Evolutionary conservation across 2,113 vertebrate species (phyloP).

Genomic region (Enhydra lutris): DNA sequence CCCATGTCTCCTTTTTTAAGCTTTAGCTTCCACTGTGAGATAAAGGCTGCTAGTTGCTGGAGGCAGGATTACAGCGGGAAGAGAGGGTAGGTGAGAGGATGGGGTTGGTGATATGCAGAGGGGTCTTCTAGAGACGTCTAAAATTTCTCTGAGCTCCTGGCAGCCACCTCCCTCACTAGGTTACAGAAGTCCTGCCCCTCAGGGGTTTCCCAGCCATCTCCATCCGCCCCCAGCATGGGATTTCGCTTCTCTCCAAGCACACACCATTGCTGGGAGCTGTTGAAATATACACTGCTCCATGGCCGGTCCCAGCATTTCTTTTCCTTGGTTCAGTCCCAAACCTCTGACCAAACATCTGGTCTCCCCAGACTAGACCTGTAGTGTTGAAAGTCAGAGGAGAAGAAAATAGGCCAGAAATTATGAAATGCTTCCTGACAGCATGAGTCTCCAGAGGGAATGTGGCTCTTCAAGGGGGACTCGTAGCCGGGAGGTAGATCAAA

Average conservation of each 20-base stretch:
- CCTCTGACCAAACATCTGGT: constrained; percentile 28
- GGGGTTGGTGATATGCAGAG: not conserved
- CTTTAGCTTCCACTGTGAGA: not conserved
- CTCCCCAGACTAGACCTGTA: not conserved
- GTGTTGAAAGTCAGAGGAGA: constrained; percentile 40
- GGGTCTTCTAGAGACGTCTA: not conserved
- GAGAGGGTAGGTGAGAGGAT: not conserved
- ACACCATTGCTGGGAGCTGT: not conserved
- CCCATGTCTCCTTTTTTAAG: not conserved
- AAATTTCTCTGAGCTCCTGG: not conserved
- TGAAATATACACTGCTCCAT: not conserved
- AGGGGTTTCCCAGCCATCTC: not conserved
- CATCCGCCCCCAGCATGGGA: not conserved
- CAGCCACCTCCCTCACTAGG: not conserved
- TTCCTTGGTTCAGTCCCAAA: not conserved
- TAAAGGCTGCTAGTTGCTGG: not conserved
- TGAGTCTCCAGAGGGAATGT: not conserved
- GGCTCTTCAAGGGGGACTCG: not conserved
- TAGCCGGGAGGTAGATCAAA: constrained; percentile 34
- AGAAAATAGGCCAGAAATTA: constrained; percentile 39
- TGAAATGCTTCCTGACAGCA: not conserved
- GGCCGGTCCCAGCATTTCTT: not conserved
- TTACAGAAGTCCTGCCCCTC: not conserved
- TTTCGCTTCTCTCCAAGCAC: not conserved
- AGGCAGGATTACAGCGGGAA: not conserved